Conservation (phyloP, 2,113 vertebrate species). For the Lipophrys pholis region DNA sequence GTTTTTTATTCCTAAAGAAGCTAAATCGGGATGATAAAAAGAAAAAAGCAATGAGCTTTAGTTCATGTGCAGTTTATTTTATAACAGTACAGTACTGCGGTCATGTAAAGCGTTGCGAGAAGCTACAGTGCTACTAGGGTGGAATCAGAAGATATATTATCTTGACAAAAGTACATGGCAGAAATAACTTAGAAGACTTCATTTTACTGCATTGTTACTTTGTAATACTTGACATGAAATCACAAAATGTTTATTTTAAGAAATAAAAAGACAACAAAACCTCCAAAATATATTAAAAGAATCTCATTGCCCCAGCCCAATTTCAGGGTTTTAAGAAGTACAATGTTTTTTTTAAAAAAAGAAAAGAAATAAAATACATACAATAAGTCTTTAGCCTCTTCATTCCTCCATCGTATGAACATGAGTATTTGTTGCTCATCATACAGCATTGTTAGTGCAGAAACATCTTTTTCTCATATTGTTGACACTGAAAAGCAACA, state of each 20-base stretch:
- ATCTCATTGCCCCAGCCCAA: neutral
- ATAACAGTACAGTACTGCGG: slow-evolving; percentile 71
- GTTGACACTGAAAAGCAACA: slow-evolving; percentile 37
- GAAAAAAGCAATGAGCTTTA: neutral
- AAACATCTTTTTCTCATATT: slow-evolving; percentile 8
- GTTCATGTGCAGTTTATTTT: slow-evolving; percentile 69
- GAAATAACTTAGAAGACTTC: slow-evolving; percentile 56
- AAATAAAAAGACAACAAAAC: slow-evolving; percentile 15
- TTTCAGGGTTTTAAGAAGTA: slow-evolving; percentile 2
- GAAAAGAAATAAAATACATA: slow-evolving; percentile 13
- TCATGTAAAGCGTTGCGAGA: slow-evolving; percentile 70
- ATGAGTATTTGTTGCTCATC: slow-evolving; percentile 20
- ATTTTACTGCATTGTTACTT: slow-evolving; percentile 10
- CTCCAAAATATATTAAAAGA: slow-evolving; percentile 42
- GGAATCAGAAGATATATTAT: slow-evolving; percentile 45
- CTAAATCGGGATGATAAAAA: slow-evolving; percentile 7
- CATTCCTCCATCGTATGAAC: slow-evolving; percentile 11
- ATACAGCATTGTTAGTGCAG: slow-evolving; percentile 44
- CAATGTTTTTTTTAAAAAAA: slow-evolving; percentile 22
- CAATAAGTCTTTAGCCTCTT: slow-evolving; percentile 35
- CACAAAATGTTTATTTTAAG: neutral
- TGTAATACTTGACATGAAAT: slow-evolving; percentile 4
- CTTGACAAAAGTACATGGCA: slow-evolving; percentile 47
- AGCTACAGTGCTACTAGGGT: slow-evolving; percentile 62
- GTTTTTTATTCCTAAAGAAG: neutral